phyloP scores from a whole-genome alignment of 37 sponge, comb jelly and placozoan genomes.

The Cladorhizidae sp. region DNA sequence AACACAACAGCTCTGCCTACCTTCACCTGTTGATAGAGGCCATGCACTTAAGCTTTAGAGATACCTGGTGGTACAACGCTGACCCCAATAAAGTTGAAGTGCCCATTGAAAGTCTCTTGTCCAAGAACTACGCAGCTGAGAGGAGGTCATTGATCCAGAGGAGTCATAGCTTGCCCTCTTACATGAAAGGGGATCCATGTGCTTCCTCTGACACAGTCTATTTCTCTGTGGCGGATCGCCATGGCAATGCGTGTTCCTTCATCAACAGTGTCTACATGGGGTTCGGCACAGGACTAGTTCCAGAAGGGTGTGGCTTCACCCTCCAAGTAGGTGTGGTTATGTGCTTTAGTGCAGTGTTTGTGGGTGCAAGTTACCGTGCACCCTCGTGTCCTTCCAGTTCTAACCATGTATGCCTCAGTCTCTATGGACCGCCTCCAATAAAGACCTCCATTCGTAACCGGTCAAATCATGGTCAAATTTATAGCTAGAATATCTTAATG shows the following conservation, averaged over 20 bases:
- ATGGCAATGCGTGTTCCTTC: slow-evolving; percentile 89
- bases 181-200: slow-evolving; percentile 52
- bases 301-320: slow-evolving; percentile 86
- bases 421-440: too few relatives aligned
- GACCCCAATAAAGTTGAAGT: slow-evolving; percentile 62
- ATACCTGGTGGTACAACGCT: slow-evolving; percentile 72
- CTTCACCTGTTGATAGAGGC: slow-evolving; percentile 81
- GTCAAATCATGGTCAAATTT: too few relatives aligned
- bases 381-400: too few relatives aligned
- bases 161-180: slow-evolving; percentile 40
- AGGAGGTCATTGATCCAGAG: slow-evolving; percentile 59
- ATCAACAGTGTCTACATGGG: slow-evolving; percentile 96
- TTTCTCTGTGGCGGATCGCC: slow-evolving; percentile 69
- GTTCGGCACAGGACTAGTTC: slow-evolving; percentile 86
- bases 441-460: too few relatives aligned
- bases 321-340: slow-evolving; percentile 65
- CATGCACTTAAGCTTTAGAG: slow-evolving; percentile 82
- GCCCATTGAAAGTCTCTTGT: slow-evolving; percentile 66
- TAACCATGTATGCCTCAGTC: too few relatives aligned
- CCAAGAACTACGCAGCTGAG: slow-evolving; percentile 57
- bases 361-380: too few relatives aligned
- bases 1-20: slow-evolving; percentile 72
- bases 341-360: neutral
- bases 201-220: slow-evolving; percentile 81
- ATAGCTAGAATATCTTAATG: too few relatives aligned